Evolutionary conservation across 2,797 vertebrate species (phyloP).

Genomic region (Danio choprae): DNA sequence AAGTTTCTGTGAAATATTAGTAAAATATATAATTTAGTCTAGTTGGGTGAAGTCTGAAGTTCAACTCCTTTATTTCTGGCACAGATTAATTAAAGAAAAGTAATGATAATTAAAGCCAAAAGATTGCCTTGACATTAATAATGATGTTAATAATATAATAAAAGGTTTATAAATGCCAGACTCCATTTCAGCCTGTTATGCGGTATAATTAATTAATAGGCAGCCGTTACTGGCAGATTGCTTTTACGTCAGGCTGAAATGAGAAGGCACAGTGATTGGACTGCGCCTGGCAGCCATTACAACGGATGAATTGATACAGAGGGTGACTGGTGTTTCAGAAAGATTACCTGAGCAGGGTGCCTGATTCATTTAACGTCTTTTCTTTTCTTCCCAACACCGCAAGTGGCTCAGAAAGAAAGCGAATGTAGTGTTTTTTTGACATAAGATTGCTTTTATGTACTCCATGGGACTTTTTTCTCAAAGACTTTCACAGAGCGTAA

Average conservation of each 20-base stretch:
- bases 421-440: not conserved
- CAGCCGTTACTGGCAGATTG: constrained; percentile 57
- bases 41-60: no score
- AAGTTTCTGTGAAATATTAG: no score
- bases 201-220: constrained; percentile 42
- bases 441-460: constrained; percentile 27
- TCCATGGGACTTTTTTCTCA: constrained; percentile 4
- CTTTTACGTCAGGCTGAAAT: constrained; percentile 69
- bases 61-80: not conserved
- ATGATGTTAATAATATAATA: constrained; percentile 29
- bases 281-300: constrained; percentile 84
- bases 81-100: not conserved
- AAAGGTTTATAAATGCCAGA: constrained; percentile 40
- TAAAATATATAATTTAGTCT: no score
- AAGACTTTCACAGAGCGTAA: not conserved
- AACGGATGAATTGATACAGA: constrained; percentile 84
- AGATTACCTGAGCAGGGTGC: constrained; percentile 83
- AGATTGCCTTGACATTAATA: not conserved
- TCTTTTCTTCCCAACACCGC: not conserved
- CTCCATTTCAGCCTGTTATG: constrained; percentile 19
- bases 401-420: constrained; percentile 5
- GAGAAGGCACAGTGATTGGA: constrained; percentile 86
- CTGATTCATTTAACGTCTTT: constrained; percentile 74
- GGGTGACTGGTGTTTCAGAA: constrained; percentile 87
- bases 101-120: not conserved